phyloP scores from a whole-genome alignment of 2,113 vertebrate species.

The Sula dactylatra region DNA sequence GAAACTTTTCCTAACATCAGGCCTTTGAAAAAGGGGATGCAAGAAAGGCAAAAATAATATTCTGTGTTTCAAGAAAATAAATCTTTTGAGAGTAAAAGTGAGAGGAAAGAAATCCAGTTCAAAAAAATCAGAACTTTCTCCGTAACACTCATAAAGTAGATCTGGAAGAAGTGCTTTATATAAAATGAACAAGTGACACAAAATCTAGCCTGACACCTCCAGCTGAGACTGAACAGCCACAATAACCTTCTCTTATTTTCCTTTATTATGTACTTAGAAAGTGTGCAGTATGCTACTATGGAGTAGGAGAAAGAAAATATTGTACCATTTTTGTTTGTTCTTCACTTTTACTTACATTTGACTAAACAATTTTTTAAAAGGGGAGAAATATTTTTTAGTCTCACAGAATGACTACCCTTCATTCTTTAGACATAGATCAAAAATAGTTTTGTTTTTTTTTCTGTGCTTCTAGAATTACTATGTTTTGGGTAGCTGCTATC shows the following conservation, averaged over 20 bases:
- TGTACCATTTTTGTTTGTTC: neutral
- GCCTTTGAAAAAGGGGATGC: neutral
- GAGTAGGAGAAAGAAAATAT: neutral
- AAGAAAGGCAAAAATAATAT: neutral
- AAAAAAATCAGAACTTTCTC: neutral
- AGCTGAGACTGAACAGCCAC: neutral
- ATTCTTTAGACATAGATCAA: neutral
- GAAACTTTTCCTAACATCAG: neutral
- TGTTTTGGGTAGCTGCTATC: neutral
- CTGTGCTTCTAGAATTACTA: neutral
- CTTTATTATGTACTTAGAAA: neutral
- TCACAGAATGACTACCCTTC: neutral
- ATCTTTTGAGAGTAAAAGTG: neutral
- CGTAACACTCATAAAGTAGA: neutral
- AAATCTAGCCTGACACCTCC: neutral
- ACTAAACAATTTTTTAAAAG: neutral
- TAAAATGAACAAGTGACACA: neutral
- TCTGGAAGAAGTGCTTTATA: neutral
- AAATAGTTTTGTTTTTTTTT: neutral
- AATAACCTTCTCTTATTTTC: neutral
- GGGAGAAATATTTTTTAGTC: neutral
- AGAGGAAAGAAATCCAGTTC: neutral
- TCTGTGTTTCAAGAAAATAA: neutral
- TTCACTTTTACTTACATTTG: neutral
- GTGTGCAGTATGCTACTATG: neutral